Percentiles rank a stretch among this genome's conserved stretches.
Evolutionary conservation across 2,888 invertebrate genomes (phyloP).

Genomic region (Marasmarcha lunaedactyla): DNA sequence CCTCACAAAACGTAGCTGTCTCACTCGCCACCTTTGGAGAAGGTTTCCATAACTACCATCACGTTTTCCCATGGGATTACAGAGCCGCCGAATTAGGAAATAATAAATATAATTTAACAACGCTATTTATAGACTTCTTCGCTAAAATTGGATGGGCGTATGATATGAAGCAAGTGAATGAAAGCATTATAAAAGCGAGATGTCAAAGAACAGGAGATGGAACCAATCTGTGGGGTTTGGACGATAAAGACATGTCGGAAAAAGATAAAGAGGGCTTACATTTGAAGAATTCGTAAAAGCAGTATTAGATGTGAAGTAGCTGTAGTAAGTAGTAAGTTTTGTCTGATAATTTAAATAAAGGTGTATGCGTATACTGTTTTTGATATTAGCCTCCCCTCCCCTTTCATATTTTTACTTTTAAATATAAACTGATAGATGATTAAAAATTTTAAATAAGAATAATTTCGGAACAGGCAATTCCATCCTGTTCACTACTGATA

Average conservation of each 20-base stretch:
- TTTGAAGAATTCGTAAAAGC: too few relatives aligned
- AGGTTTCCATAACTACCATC: conserved; percentile 27
- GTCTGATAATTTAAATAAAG: too few relatives aligned
- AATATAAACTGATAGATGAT: too few relatives aligned
- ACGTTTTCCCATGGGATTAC: conserved; percentile 29
- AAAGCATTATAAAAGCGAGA: conserved; percentile 27
- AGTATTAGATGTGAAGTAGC: too few relatives aligned
- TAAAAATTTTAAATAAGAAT: too few relatives aligned
- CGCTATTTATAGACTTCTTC: conserved; percentile 65
- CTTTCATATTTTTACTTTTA: too few relatives aligned
- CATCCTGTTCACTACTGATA: too few relatives aligned
- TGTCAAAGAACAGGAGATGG: conserved; percentile 31
- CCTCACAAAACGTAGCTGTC: conserved; percentile 16
- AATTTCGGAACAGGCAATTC: too few relatives aligned
- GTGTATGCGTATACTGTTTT: too few relatives aligned
- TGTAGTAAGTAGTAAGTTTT: too few relatives aligned
- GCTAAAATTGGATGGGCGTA: conserved; percentile 79
- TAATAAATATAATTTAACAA: conserved; percentile 43
- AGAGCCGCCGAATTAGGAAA: conserved; percentile 23
- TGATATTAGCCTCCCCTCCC: too few relatives aligned
- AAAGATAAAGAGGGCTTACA: not conserved
- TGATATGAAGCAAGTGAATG: conserved; percentile 77
- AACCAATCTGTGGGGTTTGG: not conserved
- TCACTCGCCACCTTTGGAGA: conserved; percentile 20
- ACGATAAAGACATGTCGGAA: not conserved